Evolutionary conservation across 2,113 vertebrate genomes (phyloP), one percentile per base, ranked within the genome.

Genomic region (Oreochromis niloticus): DNA sequence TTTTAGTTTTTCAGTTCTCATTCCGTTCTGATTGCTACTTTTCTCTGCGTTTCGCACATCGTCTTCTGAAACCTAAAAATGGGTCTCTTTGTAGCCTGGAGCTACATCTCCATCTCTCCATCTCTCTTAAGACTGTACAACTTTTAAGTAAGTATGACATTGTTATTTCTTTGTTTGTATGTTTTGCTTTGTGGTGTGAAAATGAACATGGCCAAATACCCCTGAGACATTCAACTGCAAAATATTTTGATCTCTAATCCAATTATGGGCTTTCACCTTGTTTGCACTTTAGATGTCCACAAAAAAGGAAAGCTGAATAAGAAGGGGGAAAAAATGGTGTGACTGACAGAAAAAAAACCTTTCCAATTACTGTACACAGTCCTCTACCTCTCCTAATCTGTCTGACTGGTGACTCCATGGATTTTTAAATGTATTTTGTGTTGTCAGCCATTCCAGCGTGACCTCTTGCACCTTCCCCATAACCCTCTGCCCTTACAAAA

Each of bases 281-380:
- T 75, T 48, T 88, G 79, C 46, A 24, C 78, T 87, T 79, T 30
- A 50, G 56, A 80, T 24, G 5, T 80, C 34, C 75, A 24, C 61
- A 39, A 22, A 19, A 85, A 48, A 43, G 17, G 2, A 68, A 85
- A 79, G 82, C 8, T 3, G 1, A 34, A n/a, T 6, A 54, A 86
- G 78, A 80, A 93, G 92, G 66, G 0, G n/a, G 0, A 81, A 66
- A 63, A 17, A 9, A 9, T 5, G 7, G 10, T 82, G 52, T 90
- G 81, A 95, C 14, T 89, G 93, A 92, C 91, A 83, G 89, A 85
- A 75, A 87, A 92, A 84, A 75, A 80, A 16, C 12, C 63, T 89
- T 92, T 93, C 87, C 93, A 92, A 91, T 92, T 93, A 94, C 89
- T 83, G 59, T 71, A 80, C 92, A 85, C 34, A 19, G 57, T 84